Percentiles rank a stretch among this genome's conserved stretches.
Conservation (phyloP, 2,797 vertebrate genomes). For the Dicrostonyx torquatus region DNA sequence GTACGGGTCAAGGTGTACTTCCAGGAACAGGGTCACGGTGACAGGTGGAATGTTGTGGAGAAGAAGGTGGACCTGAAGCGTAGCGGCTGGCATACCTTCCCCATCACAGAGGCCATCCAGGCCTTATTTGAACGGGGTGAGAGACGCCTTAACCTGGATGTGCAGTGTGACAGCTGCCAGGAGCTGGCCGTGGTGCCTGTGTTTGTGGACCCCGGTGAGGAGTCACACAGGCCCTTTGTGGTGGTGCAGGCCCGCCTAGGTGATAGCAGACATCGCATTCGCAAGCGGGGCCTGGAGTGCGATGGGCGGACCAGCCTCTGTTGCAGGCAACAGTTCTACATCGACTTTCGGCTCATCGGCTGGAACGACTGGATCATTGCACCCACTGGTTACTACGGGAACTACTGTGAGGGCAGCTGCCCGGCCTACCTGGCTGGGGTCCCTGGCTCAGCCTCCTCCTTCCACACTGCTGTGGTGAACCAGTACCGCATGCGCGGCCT, state of each 20-base stretch:
- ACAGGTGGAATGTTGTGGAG: constrained; percentile 93
- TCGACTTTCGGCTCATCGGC: constrained; percentile 98
- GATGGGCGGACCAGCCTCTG: constrained; percentile 96
- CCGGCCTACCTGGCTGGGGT: constrained; percentile 98
- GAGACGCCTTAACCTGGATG: constrained; percentile 95
- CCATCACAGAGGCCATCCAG: constrained; percentile 94
- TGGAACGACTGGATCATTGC: constrained; percentile 99
- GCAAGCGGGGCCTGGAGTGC: constrained; percentile 97
- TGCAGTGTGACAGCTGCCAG: constrained; percentile 95
- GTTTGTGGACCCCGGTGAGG: constrained; percentile 93
- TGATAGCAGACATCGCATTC: constrained; percentile 96
- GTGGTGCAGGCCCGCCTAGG: constrained; percentile 94
- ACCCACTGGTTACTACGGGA: constrained; percentile 97
- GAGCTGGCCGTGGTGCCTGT: constrained; percentile 91
- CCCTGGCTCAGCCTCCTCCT: constrained; percentile 96
- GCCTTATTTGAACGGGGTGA: constrained; percentile 92
- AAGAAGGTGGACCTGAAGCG: constrained; percentile 97
- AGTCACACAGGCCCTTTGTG: constrained; percentile 96
- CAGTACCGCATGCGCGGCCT: constrained; percentile 99
- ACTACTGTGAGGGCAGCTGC: constrained; percentile 99
- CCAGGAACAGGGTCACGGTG: constrained; percentile 90
- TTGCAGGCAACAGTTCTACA: constrained; percentile 99
- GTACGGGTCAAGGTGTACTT: constrained; percentile 95
- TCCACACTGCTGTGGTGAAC: constrained; percentile 98
- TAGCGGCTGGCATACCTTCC: constrained; percentile 98